Conservation (phyloP, 2,113 vertebrate species). For the Coryphaenoides rupestris region DNA sequence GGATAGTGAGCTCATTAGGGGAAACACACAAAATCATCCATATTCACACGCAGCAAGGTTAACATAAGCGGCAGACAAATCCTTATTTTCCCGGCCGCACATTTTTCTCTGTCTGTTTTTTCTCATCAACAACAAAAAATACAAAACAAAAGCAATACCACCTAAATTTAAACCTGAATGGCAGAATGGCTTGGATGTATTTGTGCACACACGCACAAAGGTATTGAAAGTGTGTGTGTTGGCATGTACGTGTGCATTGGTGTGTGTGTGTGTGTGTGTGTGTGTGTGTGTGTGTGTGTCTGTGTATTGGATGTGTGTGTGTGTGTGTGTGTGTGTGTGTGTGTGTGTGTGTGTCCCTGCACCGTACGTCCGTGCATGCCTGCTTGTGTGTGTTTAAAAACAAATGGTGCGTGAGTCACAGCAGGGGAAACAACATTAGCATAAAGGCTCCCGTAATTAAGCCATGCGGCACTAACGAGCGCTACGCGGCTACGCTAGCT, state of each 20-base stretch:
- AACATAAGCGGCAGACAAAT: background rate
- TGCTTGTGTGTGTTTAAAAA: conserved; percentile 29
- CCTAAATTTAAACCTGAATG: too few relatives aligned
- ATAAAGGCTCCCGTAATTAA: conserved; percentile 57
- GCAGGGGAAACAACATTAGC: conserved; percentile 50
- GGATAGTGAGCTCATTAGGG: conserved; percentile 45
- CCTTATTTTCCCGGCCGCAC: background rate
- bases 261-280: conserved; percentile 4
- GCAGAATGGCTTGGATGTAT: conserved; percentile 18
- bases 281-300: conserved; percentile 11
- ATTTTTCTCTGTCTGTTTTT: background rate
- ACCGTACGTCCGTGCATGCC: background rate
- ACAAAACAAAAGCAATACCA: too few relatives aligned
- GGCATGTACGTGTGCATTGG: background rate
- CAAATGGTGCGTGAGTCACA: conserved; percentile 43
- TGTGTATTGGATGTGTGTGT: conserved; percentile 10
- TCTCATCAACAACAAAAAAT: conserved; percentile 22
- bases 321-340: conserved; percentile 15
- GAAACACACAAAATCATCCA: conserved; percentile 36
- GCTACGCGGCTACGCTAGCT: conserved; percentile 1
- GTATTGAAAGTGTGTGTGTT: too few relatives aligned
- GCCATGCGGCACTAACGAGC: conserved; percentile 55
- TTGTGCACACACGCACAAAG: too few relatives aligned
- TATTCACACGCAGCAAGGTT: conserved; percentile 34
- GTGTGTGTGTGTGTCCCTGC: conserved; percentile 5